Conservation (phyloP, 2,113 vertebrate genomes). For the Strix uralensis region DNA sequence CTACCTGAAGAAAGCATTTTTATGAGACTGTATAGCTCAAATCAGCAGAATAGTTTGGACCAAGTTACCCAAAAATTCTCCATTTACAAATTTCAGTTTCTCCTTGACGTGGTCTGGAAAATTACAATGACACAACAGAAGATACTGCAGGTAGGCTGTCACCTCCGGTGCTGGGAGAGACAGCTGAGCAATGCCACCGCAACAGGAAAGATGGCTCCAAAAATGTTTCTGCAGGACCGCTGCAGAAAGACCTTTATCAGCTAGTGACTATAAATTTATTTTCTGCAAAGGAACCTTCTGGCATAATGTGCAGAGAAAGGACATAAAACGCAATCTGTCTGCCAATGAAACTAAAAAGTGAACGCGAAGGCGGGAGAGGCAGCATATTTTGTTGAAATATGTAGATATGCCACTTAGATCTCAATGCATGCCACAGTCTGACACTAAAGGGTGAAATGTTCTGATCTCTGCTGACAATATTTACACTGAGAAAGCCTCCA, state of each 20-base stretch:
- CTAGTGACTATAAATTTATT: slow-evolving; percentile 42
- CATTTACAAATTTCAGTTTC: background rate
- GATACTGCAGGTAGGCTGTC: background rate
- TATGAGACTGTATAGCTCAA: background rate
- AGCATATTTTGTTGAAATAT: slow-evolving; percentile 56
- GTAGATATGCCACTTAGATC: slow-evolving; percentile 23
- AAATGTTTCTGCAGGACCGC: background rate
- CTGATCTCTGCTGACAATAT: slow-evolving; percentile 13
- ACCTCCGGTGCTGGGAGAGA: background rate
- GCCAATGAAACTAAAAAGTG: slow-evolving; percentile 21
- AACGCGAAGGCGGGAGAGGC: slow-evolving; percentile 13
- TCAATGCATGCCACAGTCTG: background rate
- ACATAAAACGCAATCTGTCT: slow-evolving; percentile 63
- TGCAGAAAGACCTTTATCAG: slow-evolving; percentile 46
- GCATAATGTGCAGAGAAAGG: slow-evolving; percentile 37
- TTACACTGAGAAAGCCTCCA: background rate
- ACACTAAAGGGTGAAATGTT: slow-evolving; percentile 21
- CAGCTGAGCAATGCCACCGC: background rate
- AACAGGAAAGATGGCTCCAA: background rate
- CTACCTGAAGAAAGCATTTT: background rate
- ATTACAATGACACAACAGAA: background rate
- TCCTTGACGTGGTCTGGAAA: background rate
- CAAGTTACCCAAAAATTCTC: background rate
- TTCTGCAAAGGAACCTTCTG: slow-evolving; percentile 51
- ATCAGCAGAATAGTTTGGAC: background rate